A percentile compares a stretch with the other conserved stretches of the same genome.
phyloP scores from a whole-genome alignment of 1,140 invertebrate species.

The Drosophila aff. region DNA sequence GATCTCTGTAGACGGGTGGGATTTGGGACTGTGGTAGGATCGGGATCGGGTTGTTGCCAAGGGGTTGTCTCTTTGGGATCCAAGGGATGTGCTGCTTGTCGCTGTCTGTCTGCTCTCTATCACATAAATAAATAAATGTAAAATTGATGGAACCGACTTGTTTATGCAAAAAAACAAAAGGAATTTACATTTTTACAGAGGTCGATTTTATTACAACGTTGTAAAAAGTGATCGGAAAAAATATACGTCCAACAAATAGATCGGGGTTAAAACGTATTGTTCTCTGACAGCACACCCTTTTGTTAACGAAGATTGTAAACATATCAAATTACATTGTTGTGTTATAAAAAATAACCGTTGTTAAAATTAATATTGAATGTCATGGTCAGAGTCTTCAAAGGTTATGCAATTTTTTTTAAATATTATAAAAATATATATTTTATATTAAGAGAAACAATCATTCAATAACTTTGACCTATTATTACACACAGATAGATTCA shows the following conservation, averaged over 20 bases:
- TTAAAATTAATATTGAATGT: neutral
- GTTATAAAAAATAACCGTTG: neutral
- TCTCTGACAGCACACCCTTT: neutral
- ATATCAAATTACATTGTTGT: constrained; percentile 3
- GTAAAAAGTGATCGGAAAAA: neutral
- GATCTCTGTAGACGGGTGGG: constrained; percentile 42
- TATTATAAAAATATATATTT: too few species aligned
- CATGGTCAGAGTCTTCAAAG: neutral
- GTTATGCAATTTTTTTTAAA: too few species aligned
- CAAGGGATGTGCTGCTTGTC: constrained; percentile 20
- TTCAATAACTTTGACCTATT: too few species aligned
- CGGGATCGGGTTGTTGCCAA: constrained; percentile 35
- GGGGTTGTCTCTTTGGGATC: constrained; percentile 19
- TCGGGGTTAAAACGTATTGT: neutral
- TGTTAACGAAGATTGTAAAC: neutral
- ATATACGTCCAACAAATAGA: neutral
- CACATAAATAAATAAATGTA: constrained; percentile 37
- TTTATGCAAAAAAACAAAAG: constrained; percentile 25
- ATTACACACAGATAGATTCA: too few species aligned
- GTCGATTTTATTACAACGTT: constrained; percentile 11
- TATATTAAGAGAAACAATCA: too few species aligned
- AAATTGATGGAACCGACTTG: constrained; percentile 17
- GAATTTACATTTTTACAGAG: constrained; percentile 25
- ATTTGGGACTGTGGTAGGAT: constrained; percentile 6
- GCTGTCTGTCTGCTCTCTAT: neutral